Evolutionary conservation across 2,113 vertebrate genomes (phyloP), one percentile per base, ranked within the genome.

Genomic region (Istiophorus platypterus): DNA sequence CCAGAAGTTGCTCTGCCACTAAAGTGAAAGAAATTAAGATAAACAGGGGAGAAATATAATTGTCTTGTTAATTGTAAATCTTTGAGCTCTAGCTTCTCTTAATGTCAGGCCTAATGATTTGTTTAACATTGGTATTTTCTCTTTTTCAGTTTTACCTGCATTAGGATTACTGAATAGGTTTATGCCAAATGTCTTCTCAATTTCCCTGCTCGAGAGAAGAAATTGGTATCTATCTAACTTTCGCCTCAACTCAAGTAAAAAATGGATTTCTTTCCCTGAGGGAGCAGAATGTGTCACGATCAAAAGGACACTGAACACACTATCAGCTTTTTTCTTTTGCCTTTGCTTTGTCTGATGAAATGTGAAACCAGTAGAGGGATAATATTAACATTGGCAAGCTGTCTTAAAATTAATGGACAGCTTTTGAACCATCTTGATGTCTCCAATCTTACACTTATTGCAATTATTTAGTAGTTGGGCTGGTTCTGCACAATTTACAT

Each of bases 381-480:
- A 49, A 63, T 62, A 89, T 89, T 71, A 81, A 78, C 70, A 75
- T 54, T 80, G 67, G 67, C 78, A 86, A 77, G 80, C 71, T 72
- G 58, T 82, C 82, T 78, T 42, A 45, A 15, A 57, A 52, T 51
- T 90, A 88, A 89, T 72, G 65, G 89, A 87, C 90, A 86, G 76
- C 64, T 79, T 86, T 76, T 90, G 73, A 81, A 54, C 58, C 41
- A 78, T 59, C 61, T 61, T 39, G 58, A 79, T 52, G 68, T 89
- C 85, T 88, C 74, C 59, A 20, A 75, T 66, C 67, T 88, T 88
- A 80, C 57, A 64, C 78, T 82, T 78, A 90, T 72, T 85, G 49
- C 34, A 59, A 81, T 73, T 73, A 75, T 90, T 88, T 68, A 66
- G 72, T 14, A 73, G 79, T 87, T 64, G 31, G 82, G 51, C 69